A percentile compares a stretch with the other conserved stretches of the same genome.
Conservation (phyloP, 1,140 invertebrate genomes). For the Lerema accius region DNA sequence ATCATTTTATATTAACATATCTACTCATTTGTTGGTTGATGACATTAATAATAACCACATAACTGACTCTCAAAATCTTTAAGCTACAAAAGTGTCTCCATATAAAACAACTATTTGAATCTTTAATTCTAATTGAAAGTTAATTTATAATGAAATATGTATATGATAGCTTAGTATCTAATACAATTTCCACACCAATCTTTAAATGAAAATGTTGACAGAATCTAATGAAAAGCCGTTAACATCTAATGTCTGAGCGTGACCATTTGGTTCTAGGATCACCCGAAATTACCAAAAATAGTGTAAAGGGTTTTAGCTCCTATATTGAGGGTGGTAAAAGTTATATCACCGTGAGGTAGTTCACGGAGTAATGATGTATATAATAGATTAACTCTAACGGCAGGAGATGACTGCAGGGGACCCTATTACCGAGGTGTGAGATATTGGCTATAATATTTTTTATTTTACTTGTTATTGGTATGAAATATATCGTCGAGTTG, state of each 20-base stretch:
- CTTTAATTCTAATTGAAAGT: too few relatives aligned
- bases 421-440: conserved; percentile 42
- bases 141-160: too few relatives aligned
- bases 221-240: conserved; percentile 13
- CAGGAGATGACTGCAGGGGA: conserved; percentile 37
- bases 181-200: conserved; percentile 5
- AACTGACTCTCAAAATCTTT: too few relatives aligned
- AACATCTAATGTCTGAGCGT: conserved; percentile 16
- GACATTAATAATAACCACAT: too few relatives aligned
- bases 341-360: not conserved
- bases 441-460: conserved; percentile 31
- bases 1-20: too few relatives aligned
- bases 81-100: too few relatives aligned
- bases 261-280: conserved; percentile 3
- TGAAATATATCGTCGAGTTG: too few relatives aligned
- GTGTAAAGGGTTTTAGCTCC: not conserved
- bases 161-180: not conserved
- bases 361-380: not conserved
- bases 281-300: not conserved
- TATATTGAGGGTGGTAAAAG: not conserved
- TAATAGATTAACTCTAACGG: conserved; percentile 28
- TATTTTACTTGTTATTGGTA: conserved; percentile 2
- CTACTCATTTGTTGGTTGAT: too few relatives aligned
- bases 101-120: too few relatives aligned
- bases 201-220: conserved; percentile 3